Base-by-base conservation (phyloP, 2,113 vertebrate genomes). In the Trematocara stigmaticum region DNA sequence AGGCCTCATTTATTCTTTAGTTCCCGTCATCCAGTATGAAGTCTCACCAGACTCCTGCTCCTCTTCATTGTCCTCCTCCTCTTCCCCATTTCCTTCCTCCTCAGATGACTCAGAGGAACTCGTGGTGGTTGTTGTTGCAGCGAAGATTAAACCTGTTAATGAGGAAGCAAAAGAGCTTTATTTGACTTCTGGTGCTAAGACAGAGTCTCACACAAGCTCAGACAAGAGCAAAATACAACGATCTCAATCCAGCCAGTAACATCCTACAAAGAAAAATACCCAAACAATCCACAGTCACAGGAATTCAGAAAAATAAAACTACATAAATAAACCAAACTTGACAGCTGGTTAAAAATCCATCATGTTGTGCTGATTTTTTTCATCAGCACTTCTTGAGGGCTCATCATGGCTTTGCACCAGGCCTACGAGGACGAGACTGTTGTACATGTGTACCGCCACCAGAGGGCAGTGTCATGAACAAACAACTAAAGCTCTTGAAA, bases 401-500 rank as follows among this genome's bases (percentile, higher is more conserved):
- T 23, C 23, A 23, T 23, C 1, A 29, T 47, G 20, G 66, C 38
- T 26, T 2, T 45, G 7, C 13, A 29, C 66, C 1, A 0, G 13
- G 9, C 66, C 40, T 74, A 15, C 2, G 3, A 0, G 20, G 20
- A 29, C 23, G 23, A 47, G 66, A 29, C 20, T 29, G 13, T 45
- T 20, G 12, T 71, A 40, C 61, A 7, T 0, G 10, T 5, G 4
- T 0, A 40, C 35, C 0, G 0, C n/a, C 35, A 66, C 61, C 6
- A 66, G 61, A 23, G 61, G 11, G 61, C 61, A 64, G 64, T 3
- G 64, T 69, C 64, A 69, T 6, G n/a, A 0, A 42, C 7, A 42
- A 69, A 69, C 35, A 1, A 0, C 40, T 45, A 71, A 71, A 71
- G 12, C 12, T 45, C 5, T 1, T 45, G 0, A 71, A 16, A 45